Evolutionary conservation across 2,113 vertebrate species (phyloP).

Genomic region (Cyprinodon tularosa): DNA sequence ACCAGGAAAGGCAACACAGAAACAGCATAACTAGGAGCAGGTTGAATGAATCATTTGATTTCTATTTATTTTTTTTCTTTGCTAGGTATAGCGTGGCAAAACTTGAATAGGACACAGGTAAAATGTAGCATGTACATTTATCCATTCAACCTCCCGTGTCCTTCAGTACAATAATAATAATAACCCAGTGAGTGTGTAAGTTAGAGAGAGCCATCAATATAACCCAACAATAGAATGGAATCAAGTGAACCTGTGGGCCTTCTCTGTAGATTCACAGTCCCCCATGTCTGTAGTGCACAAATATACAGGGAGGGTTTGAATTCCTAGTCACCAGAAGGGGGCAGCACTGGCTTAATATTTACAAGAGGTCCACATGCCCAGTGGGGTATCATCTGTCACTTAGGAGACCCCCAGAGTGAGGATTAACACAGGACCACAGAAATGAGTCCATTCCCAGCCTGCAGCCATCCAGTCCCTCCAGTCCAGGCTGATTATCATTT

Average conservation of each 20-base stretch:
- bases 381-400: conserved; percentile 32
- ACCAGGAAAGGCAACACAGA: conserved; percentile 28
- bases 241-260: conserved; percentile 19
- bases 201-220: conserved; percentile 34
- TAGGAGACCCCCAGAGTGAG: conserved; percentile 45
- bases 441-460: conserved; percentile 34
- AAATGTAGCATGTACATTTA: conserved; percentile 30
- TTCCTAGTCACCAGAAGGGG: conserved; percentile 52
- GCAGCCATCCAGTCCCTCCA: conserved; percentile 30
- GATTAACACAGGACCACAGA: conserved; percentile 26
- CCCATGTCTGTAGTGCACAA: conserved; percentile 44
- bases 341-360: conserved; percentile 50
- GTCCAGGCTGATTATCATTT: conserved; percentile 82
- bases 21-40: conserved; percentile 28
- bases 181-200: conserved; percentile 32
- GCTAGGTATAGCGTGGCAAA: conserved; percentile 49
- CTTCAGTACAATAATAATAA: conserved; percentile 40
- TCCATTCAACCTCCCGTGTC: conserved; percentile 34
- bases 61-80: conserved; percentile 32
- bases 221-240: conserved; percentile 37
- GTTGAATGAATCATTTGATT: conserved; percentile 19
- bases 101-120: conserved; percentile 46
- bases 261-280: conserved; percentile 29
- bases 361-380: conserved; percentile 28
- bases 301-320: conserved; percentile 28